phyloP scores from a whole-genome alignment of 2,113 vertebrate species.

The Hemiscyllium ocellatum region DNA sequence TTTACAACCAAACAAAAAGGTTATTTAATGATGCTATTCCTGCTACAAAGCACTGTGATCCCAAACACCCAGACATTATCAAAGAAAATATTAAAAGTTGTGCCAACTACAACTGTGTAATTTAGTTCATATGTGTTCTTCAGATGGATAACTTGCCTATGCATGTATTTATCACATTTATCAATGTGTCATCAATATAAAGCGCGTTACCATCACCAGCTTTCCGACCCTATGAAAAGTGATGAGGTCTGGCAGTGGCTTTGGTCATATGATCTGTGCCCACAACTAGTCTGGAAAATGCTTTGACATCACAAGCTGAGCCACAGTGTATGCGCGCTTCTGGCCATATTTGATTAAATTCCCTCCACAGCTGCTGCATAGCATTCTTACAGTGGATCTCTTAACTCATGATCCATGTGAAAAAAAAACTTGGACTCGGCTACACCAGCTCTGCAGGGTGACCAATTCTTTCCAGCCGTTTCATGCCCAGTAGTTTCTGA shows the following conservation, averaged over 20 bases:
- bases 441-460: conserved; percentile 44
- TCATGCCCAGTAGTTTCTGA: conserved; percentile 44
- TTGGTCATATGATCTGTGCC: conserved; percentile 65
- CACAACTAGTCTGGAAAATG: conserved; percentile 48
- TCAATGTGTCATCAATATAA: conserved; percentile 17
- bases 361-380: conserved; percentile 57
- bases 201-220: conserved; percentile 52
- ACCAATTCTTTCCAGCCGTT: conserved; percentile 51
- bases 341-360: conserved; percentile 57
- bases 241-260: conserved; percentile 61
- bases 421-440: conserved; percentile 41
- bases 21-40: not conserved
- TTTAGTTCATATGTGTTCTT: not conserved
- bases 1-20: not conserved
- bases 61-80: not conserved
- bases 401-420: conserved; percentile 31
- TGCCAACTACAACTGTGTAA: not conserved
- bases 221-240: conserved; percentile 70
- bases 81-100: conserved; percentile 8
- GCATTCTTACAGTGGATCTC: conserved; percentile 28
- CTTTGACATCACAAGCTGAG: conserved; percentile 50
- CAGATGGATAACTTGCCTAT: not conserved
- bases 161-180: not conserved
- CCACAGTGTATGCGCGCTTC: conserved; percentile 56
- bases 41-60: not conserved